Percentiles rank a stretch among this genome's conserved stretches.
phyloP scores from a whole-genome alignment of 2,888 invertebrate genomes.

The Cylindroiulus punctatus region DNA sequence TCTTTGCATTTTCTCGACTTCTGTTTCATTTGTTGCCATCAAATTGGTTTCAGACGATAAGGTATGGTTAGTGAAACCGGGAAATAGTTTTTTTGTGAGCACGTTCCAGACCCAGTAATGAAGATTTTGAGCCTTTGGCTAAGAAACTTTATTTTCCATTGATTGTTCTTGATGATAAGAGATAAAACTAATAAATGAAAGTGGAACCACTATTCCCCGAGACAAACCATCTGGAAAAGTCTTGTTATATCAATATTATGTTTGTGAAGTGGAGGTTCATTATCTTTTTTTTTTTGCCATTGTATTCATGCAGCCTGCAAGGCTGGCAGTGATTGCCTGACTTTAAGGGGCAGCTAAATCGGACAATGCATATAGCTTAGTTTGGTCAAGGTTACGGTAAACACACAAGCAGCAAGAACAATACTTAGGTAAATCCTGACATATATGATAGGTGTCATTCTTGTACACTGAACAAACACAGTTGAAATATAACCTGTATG shows the following conservation, averaged over 20 bases:
- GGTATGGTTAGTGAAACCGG: not conserved
- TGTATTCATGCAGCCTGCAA: not conserved
- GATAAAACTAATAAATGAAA: not conserved
- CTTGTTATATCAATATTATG: not conserved
- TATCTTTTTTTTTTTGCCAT: not conserved
- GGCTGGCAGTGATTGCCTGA: no score
- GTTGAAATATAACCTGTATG: no score
- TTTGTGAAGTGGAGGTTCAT: no score
- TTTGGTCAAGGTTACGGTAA: no score
- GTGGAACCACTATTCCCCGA: not conserved
- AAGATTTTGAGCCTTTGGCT: not conserved
- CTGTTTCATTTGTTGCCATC: not conserved
- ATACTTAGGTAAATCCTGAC: no score
- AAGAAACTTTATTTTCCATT: not conserved
- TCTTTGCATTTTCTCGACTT: conserved; percentile 21
- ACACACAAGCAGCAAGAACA: no score
- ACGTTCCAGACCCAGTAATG: not conserved
- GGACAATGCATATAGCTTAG: no score
- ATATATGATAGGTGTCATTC: no score
- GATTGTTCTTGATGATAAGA: not conserved
- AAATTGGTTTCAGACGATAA: not conserved
- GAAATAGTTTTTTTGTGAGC: not conserved
- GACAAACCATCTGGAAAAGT: not conserved
- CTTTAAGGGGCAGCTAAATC: no score
- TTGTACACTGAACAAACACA: no score